Percentiles rank a stretch among this genome's conserved stretches.
Conservation (phyloP, 2,797 vertebrate species). For the Helicolenus hilgendorfi region DNA sequence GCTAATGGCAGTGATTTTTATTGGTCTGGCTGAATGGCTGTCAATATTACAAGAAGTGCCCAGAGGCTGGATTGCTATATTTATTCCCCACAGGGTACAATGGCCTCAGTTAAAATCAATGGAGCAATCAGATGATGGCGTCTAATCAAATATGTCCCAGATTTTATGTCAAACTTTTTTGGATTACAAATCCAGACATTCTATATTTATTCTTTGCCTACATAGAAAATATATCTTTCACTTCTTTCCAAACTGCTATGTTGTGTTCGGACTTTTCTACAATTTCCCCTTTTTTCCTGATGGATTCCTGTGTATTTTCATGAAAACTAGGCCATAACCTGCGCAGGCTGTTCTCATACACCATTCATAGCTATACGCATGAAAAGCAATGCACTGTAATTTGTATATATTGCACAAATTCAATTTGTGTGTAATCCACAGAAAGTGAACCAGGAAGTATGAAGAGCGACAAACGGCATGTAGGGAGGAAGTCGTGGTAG, state of each 20-base stretch:
- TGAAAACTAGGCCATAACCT: not conserved
- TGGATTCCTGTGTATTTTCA: not conserved
- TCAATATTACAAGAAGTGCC: constrained; percentile 14
- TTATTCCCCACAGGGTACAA: constrained; percentile 1
- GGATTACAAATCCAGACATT: not conserved
- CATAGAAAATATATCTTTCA: not conserved
- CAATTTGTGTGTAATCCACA: no score
- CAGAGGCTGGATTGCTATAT: constrained; percentile 6
- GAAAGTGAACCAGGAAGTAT: no score
- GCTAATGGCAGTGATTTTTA: constrained; percentile 2
- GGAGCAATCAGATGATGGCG: not conserved
- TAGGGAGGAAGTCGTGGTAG: not conserved
- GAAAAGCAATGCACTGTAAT: no score
- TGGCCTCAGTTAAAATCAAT: constrained; percentile 5
- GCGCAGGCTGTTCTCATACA: not conserved
- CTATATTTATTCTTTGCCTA: not conserved
- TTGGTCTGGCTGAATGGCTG: not conserved
- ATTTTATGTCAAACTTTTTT: not conserved
- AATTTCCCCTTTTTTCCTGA: not conserved
- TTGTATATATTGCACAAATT: no score
- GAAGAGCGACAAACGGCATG: not conserved
- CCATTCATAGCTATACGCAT: not conserved
- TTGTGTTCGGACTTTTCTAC: not conserved
- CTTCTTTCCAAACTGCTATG: not conserved
- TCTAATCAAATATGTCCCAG: not conserved